A percentile compares a stretch with the other conserved stretches of the same genome.
These are phyloP conservation scores for Danaus plexippus DNA, from an alignment of 1,140 invertebrate species.

Conservation along the genomic window DNA sequence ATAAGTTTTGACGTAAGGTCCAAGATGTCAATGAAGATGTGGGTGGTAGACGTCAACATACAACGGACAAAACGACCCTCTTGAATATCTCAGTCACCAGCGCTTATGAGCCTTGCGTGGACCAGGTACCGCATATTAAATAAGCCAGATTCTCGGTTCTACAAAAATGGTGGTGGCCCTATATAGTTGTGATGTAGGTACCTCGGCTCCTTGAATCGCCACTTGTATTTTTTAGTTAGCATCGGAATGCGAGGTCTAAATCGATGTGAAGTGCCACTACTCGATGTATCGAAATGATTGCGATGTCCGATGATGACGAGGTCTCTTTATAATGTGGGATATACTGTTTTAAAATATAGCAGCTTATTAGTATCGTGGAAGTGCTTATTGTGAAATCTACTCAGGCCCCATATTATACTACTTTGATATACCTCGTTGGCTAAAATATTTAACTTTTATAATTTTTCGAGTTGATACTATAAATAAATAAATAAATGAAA, in stretches of 20 bases:
- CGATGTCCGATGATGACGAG: conserved; percentile 7
- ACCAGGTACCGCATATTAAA: conserved; percentile 16
- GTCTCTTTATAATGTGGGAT: too few relatives aligned
- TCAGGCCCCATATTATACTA: too few relatives aligned
- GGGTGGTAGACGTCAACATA: conserved; percentile 44
- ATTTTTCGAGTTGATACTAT: too few relatives aligned
- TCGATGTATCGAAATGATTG: conserved; percentile 31
- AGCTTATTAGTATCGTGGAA: too few relatives aligned
- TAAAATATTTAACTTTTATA: too few relatives aligned
- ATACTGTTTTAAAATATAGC: too few relatives aligned
- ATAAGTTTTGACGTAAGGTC: conserved; percentile 5
- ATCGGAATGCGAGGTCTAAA: conserved; percentile 49
- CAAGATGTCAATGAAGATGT: conserved; percentile 14
- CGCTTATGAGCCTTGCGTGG: conserved; percentile 14
- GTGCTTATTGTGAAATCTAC: too few relatives aligned
- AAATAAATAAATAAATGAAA: too few relatives aligned
- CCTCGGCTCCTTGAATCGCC: conserved; percentile 38
- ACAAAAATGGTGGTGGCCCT: conserved; percentile 15
- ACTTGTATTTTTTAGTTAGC: conserved; percentile 52
- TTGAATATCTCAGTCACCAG: conserved; percentile 30
- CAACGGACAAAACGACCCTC: conserved; percentile 38
- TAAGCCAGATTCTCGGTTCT: conserved; percentile 27
- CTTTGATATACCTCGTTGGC: too few relatives aligned
- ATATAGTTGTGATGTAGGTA: conserved; percentile 29
- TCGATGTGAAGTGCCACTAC: conserved; percentile 38